Evolutionary conservation across 2,113 vertebrate species (phyloP), one percentile per base, ranked within the genome.

Genomic region (Calonectris borealis): DNA sequence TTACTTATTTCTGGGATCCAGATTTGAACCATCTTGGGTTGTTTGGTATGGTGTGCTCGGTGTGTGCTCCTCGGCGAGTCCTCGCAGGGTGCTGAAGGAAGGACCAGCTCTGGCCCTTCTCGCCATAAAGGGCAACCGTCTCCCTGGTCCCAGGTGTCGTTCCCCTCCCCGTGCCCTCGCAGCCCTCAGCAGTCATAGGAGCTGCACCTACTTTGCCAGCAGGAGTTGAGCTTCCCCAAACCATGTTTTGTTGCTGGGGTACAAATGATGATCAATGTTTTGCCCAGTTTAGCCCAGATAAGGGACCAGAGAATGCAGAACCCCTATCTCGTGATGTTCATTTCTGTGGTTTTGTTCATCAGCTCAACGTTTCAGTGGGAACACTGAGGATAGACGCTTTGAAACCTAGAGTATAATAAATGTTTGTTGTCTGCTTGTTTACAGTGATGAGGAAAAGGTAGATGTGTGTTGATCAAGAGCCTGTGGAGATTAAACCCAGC

Each of bases 241-340:
- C 40, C 42, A 19, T 13, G 1, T 36, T 36, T 72, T 72, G 48
- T 52, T 72, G 52, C 52, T 51, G 52, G 40, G 64, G 16, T 90
- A 51, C 25, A 66, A 13, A 17, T 58, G 34, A 9, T 49, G 52
- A 31, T 29, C 16, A 3, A 3, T 14, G 25, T 40, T 83, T 80
- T 88, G 40, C 40, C 36, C 21, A 17, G 27, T 2, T 14, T 71
- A 65, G 48, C 64, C 32, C 16, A 25, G 42, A 4, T 58, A 57
- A 57, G 0, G 2, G 29, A 58, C 15, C 32, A 24, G 57, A 61
- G 58, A 44, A n/a, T 18, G 27, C 32, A 55, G 57, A 75, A 40
- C 36, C 13, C 13, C 10, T 14, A 0, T 71, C 73, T 58, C 2
- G 1, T 22, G 29, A 49, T 10, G 8, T 18, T 61, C 15, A 6